Evolutionary conservation across 2,888 invertebrate species (phyloP).

Genomic region (Spisula subtruncata): DNA sequence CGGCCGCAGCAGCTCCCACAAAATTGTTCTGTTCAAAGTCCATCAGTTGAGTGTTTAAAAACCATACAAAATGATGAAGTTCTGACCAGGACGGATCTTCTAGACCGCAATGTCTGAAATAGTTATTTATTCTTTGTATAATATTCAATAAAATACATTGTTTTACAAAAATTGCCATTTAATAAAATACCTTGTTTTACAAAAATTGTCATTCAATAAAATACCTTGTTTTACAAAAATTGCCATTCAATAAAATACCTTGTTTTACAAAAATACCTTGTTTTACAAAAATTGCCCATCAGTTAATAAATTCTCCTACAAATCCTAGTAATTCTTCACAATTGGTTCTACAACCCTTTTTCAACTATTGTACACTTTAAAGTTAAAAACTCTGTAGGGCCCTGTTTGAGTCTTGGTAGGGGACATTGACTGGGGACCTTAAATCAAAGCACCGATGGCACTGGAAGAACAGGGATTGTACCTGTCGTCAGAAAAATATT

Average conservation of each 20-base stretch:
- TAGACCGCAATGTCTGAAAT: constrained; percentile 51
- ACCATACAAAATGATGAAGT: constrained; percentile 72
- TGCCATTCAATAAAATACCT: background rate
- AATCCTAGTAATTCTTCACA: too few relatives aligned
- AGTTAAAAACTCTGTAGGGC: too few relatives aligned
- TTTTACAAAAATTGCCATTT: background rate
- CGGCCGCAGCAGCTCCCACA: constrained; percentile 72
- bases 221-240: background rate
- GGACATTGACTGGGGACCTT: too few relatives aligned
- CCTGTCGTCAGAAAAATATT: too few relatives aligned
- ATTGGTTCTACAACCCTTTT: too few relatives aligned
- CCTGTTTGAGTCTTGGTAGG: too few relatives aligned
- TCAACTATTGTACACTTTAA: too few relatives aligned
- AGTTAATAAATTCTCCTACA: too few relatives aligned
- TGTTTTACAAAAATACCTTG: too few relatives aligned
- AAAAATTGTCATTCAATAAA: background rate
- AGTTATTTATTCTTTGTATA: background rate
- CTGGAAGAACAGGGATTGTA: too few relatives aligned
- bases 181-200: background rate
- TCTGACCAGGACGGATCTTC: constrained; percentile 66
- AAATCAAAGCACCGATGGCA: too few relatives aligned
- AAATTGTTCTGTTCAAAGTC: constrained; percentile 81
- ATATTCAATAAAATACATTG: background rate
- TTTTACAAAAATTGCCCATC: background rate
- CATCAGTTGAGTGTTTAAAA: constrained; percentile 82